Evolutionary conservation across 2,113 vertebrate species (phyloP).

Genomic region (Forbesichthys papilliferus): DNA sequence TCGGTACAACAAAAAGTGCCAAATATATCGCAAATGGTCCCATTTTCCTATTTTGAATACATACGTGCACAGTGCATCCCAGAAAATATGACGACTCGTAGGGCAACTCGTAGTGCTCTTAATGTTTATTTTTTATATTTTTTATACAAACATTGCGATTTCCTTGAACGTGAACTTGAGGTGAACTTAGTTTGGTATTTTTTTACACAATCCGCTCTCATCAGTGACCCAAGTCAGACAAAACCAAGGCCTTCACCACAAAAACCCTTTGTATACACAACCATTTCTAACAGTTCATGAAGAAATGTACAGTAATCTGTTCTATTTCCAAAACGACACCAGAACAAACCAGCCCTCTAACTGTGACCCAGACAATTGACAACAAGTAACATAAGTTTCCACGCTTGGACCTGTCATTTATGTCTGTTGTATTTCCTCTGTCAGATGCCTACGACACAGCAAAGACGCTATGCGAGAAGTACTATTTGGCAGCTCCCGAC

Average conservation of each 20-base stretch:
- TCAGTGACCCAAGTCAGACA: slow-evolving; percentile 21
- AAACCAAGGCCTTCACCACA: background rate
- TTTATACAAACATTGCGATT: background rate
- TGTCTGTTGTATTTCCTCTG: background rate
- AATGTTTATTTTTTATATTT: too few species aligned
- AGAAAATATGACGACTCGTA: too few species aligned
- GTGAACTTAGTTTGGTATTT: background rate
- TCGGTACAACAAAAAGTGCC: too few species aligned
- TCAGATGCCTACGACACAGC: slow-evolving; percentile 94
- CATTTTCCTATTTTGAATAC: too few species aligned
- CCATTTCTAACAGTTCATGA: background rate
- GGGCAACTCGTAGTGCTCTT: too few species aligned
- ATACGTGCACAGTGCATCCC: too few species aligned
- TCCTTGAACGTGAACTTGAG: background rate
- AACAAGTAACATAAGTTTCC: background rate
- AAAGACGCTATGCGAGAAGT: slow-evolving; percentile 94
- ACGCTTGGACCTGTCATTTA: background rate
- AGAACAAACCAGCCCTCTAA: slow-evolving; percentile 14
- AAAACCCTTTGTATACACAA: background rate
- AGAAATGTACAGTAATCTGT: background rate
- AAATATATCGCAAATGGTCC: too few species aligned
- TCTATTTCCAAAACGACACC: background rate
- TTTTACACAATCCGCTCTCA: background rate
- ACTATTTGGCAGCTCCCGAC: slow-evolving; percentile 87
- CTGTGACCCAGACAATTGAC: slow-evolving; percentile 18